Evolutionary conservation across 1,140 invertebrate genomes (phyloP).

Genomic region (Lepidurus packardi): DNA sequence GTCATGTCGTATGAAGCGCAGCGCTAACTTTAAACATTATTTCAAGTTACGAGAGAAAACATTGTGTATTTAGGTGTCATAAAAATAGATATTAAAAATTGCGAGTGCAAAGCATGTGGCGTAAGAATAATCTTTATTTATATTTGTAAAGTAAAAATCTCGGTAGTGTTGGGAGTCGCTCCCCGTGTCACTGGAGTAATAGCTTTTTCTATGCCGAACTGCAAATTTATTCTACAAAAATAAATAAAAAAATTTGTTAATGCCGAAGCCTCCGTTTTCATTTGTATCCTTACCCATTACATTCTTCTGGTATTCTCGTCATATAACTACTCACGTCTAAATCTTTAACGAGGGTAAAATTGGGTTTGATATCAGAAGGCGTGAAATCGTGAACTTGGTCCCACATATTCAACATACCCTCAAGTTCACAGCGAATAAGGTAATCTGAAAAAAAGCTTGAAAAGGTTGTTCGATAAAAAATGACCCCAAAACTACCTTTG

Average conservation of each 20-base stretch:
- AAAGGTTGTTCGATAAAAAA: not conserved
- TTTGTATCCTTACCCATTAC: not conserved
- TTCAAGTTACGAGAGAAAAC: not conserved
- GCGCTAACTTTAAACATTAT: not conserved
- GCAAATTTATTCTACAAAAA: not conserved
- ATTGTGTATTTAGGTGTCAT: slow-evolving; percentile 3
- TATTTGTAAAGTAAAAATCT: slow-evolving; percentile 6
- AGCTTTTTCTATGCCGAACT: not conserved
- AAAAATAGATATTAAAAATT: not conserved
- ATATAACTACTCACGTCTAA: not conserved
- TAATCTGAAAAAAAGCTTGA: not conserved
- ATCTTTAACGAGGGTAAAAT: not conserved
- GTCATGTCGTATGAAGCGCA: not conserved
- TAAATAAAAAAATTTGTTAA: not conserved
- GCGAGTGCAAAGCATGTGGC: not conserved
- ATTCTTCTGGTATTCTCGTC: slow-evolving; percentile 3
- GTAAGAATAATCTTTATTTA: not conserved
- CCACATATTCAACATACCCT: slow-evolving; percentile 15
- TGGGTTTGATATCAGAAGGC: not conserved
- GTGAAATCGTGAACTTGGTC: slow-evolving; percentile 13
- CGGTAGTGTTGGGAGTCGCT: not conserved
- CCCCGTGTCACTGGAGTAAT: not conserved
- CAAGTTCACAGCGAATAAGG: not conserved
- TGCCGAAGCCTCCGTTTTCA: not conserved
- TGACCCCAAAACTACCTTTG: not conserved